Evolutionary conservation across 2,113 vertebrate species (phyloP).

Genomic region (Jaculus jaculus): DNA sequence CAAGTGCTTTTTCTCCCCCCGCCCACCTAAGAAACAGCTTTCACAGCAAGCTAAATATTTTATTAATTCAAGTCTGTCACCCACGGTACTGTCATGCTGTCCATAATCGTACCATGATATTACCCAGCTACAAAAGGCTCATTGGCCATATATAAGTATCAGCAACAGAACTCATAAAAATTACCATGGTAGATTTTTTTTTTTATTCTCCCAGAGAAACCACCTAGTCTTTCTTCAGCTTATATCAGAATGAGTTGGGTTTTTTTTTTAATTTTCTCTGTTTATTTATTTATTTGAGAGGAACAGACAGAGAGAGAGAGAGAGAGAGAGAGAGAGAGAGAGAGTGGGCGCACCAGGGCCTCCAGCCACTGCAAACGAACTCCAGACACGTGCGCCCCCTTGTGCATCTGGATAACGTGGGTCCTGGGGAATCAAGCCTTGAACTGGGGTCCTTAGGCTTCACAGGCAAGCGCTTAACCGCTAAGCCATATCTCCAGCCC

Average conservation of each 20-base stretch:
- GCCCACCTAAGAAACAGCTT: constrained; percentile 81
- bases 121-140: constrained; percentile 78
- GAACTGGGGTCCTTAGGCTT: no score
- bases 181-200: not conserved
- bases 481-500: no score
- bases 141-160: constrained; percentile 86
- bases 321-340: no score
- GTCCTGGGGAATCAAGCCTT: no score
- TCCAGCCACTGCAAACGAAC: no score
- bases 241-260: not conserved
- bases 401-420: no score
- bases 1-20: constrained; percentile 77
- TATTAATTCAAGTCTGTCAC: constrained; percentile 86
- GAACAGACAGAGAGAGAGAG: no score
- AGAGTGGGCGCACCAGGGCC: no score
- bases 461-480: no score
- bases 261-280: no score
- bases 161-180: constrained; percentile 79
- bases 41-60: constrained; percentile 81
- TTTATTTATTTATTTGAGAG: no score
- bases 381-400: no score
- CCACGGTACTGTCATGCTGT: constrained; percentile 76
- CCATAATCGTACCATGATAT: not conserved
- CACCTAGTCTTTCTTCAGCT: not conserved
- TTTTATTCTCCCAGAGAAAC: not conserved